These are phyloP conservation scores for Regulus satrapa DNA, from an alignment of 2,113 vertebrate species.

Conservation along the genomic window DNA sequence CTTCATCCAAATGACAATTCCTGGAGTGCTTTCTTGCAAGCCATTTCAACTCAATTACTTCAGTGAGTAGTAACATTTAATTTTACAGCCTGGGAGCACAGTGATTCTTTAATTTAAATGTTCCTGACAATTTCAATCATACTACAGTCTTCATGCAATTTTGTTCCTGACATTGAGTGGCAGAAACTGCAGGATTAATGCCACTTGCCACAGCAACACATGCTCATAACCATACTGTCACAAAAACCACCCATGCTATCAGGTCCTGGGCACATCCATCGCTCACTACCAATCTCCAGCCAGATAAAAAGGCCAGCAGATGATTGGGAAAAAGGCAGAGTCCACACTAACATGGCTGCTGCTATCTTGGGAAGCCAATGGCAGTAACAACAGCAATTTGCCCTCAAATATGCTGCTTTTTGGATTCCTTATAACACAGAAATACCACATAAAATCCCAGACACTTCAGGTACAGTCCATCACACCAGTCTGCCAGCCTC, in stretches of 20 bases:
- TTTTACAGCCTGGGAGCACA: not conserved
- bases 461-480: not conserved
- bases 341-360: not conserved
- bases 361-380: not conserved
- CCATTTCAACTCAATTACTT: conserved; percentile 23
- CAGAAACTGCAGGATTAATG: not conserved
- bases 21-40: not conserved
- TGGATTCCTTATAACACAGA: not conserved
- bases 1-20: conserved; percentile 12
- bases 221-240: conserved; percentile 12
- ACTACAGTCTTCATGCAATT: not conserved
- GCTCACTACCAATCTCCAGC: not conserved
- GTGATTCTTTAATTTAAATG: not conserved
- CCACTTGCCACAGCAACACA: not conserved
- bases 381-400: not conserved
- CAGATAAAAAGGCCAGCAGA: not conserved
- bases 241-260: not conserved
- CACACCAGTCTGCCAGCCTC: not conserved
- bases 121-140: conserved; percentile 29
- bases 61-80: conserved; percentile 8
- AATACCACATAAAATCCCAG: not conserved
- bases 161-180: not conserved
- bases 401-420: not conserved
- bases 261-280: not conserved
- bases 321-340: not conserved